Conservation (phyloP, 92 coral and sea anemone species). For the Palythoa grandiflora region DNA sequence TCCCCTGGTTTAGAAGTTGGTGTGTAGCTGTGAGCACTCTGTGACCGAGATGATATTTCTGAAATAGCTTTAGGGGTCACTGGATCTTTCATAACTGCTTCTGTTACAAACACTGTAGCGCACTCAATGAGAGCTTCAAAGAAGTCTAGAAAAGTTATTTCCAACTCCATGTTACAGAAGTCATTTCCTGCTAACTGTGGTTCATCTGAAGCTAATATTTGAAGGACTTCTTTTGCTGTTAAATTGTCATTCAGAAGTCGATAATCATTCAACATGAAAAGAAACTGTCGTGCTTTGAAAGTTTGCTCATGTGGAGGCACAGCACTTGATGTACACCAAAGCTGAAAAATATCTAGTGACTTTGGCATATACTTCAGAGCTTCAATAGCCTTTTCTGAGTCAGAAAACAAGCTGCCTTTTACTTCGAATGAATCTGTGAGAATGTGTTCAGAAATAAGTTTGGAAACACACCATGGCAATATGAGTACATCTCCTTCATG, state of each 20-base stretch:
- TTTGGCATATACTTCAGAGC: constrained; percentile 79
- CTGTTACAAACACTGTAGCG: constrained; percentile 90
- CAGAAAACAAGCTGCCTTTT: constrained; percentile 79
- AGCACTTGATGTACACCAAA: constrained; percentile 61
- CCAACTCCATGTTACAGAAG: constrained; percentile 90
- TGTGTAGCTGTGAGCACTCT: constrained; percentile 85
- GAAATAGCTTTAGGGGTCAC: constrained; percentile 79
- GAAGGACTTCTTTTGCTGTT: constrained; percentile 85
- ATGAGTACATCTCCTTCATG: constrained; percentile 56
- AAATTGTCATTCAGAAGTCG: constrained; percentile 77
- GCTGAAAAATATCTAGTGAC: constrained; percentile 77
- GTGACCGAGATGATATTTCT: constrained; percentile 79
- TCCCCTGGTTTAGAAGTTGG: constrained; percentile 85
- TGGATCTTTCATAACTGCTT: constrained; percentile 78
- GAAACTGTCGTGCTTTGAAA: constrained; percentile 86
- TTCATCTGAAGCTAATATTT: constrained; percentile 77
- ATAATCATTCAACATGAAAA: constrained; percentile 86
- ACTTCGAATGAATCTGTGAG: constrained; percentile 79
- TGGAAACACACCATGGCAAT: constrained; percentile 90
- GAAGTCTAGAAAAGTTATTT: constrained; percentile 95
- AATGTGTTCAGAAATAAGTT: constrained; percentile 80
- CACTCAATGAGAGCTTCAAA: constrained; percentile 92
- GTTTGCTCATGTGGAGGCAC: constrained; percentile 79
- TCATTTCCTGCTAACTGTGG: constrained; percentile 88
- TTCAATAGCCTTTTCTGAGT: constrained; percentile 73